These are phyloP conservation scores for Akabosia matsudoensis DNA, from an alignment of 1,140 invertebrate genomes.

Conservation along the genomic window DNA sequence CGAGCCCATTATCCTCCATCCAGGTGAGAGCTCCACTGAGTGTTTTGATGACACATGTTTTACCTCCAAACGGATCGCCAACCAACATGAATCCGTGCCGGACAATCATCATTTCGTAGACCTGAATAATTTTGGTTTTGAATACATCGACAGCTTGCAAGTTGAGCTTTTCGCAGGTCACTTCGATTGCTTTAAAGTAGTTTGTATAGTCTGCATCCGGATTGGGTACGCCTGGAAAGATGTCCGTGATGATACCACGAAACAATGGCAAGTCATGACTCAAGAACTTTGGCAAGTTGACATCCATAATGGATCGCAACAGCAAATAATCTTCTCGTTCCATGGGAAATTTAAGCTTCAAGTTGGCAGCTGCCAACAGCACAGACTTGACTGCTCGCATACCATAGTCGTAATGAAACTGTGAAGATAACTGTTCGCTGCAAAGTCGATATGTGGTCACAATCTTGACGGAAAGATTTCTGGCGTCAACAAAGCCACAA, in stretches of 20 bases:
- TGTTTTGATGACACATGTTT: slow-evolving; percentile 55
- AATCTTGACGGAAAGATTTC: slow-evolving; percentile 78
- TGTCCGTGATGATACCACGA: slow-evolving; percentile 83
- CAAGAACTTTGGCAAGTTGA: slow-evolving; percentile 90
- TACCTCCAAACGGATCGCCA: slow-evolving; percentile 70
- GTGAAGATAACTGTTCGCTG: slow-evolving; percentile 81
- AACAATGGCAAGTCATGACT: slow-evolving; percentile 84
- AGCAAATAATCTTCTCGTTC: slow-evolving; percentile 75
- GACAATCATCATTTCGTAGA: slow-evolving; percentile 81
- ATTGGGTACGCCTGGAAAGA: slow-evolving; percentile 76
- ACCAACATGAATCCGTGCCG: slow-evolving; percentile 82
- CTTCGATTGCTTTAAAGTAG: slow-evolving; percentile 59
- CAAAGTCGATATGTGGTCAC: slow-evolving; percentile 84
- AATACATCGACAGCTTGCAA: slow-evolving; percentile 70
- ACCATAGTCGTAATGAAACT: slow-evolving; percentile 85
- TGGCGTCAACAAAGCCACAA: slow-evolving; percentile 77
- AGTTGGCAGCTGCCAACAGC: slow-evolving; percentile 77
- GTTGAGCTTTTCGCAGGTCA: slow-evolving; percentile 61
- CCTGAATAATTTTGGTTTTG: slow-evolving; percentile 69
- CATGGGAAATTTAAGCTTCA: slow-evolving; percentile 77
- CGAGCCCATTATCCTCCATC: slow-evolving; percentile 58
- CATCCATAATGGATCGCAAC: slow-evolving; percentile 80
- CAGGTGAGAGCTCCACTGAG: slow-evolving; percentile 69
- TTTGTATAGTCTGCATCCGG: slow-evolving; percentile 70
- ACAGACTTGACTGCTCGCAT: slow-evolving; percentile 82